These are phyloP conservation scores for Epirrhoe alternata DNA, from an alignment of 2,888 invertebrate genomes.

Conservation along the genomic window DNA sequence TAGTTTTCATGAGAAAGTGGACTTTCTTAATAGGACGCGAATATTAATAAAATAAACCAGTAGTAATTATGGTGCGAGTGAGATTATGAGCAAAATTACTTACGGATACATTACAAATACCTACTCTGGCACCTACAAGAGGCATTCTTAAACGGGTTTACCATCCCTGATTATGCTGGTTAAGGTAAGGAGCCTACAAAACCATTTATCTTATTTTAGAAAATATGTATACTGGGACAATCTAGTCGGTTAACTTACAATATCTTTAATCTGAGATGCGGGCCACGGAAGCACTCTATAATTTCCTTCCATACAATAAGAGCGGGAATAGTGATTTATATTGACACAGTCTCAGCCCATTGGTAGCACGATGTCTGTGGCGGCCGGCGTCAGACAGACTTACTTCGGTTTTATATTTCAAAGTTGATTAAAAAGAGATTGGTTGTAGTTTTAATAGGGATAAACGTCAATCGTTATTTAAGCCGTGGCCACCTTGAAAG, in stretches of 20 bases:
- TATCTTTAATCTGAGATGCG: constrained; percentile 70
- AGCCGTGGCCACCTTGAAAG: constrained; percentile 49
- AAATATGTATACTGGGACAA: constrained; percentile 37
- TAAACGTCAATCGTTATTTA: constrained; percentile 46
- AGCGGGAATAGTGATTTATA: constrained; percentile 68
- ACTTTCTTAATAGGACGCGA: too few species aligned
- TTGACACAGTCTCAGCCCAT: constrained; percentile 60
- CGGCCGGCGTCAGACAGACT: constrained; percentile 39
- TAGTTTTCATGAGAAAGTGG: too few species aligned
- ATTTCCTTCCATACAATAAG: constrained; percentile 69
- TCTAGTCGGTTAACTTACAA: constrained; percentile 53
- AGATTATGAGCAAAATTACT: too few species aligned
- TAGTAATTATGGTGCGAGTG: too few species aligned
- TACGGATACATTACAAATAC: too few species aligned
- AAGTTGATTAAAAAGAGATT: constrained; percentile 47
- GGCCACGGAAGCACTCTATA: constrained; percentile 74
- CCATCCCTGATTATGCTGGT: background rate
- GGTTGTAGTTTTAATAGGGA: constrained; percentile 43
- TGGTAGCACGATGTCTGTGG: constrained; percentile 44
- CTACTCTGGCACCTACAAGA: too few species aligned
- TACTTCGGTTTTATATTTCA: constrained; percentile 41
- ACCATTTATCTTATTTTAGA: constrained; percentile 24
- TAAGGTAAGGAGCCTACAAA: background rate
- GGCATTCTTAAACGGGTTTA: background rate
- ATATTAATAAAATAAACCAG: too few species aligned